Evolutionary conservation across 1,140 invertebrate species (phyloP), one percentile per base, ranked within the genome.

Genomic region (Lepeophtheirus salmonis): DNA sequence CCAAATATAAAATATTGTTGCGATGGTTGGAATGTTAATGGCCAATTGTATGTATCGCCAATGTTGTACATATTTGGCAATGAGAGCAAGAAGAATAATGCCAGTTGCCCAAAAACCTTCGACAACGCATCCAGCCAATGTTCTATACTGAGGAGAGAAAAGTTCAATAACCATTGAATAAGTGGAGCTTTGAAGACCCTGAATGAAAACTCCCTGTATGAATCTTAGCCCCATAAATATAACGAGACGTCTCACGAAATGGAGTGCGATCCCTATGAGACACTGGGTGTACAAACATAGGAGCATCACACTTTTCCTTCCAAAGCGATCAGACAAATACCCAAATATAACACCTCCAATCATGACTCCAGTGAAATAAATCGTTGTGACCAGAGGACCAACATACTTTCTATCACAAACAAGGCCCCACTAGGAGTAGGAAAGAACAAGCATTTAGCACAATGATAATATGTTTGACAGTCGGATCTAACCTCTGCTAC

Each of bases 341-440:
- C 77, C 77, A 63, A 75, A 72, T 3, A 79, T 48, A 25, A 75
- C 67, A 1, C 75, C 76, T 12, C 78, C 78, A 30, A 78, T 63
- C 64, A 77, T 70, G 0, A 77, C 70, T 0, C 76, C 76, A 18
- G 65, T 60, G 52, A 73, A 74, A 63, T 77, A 78, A 20, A 75
- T 66, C 3, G 72, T 73, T 0, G 71, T 70, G 0, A 74, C 70
- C 20, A 76, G 67, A 18, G 66, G 67, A 6, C 68, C 66, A 6
- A 78, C 63, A 62, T 73, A 73, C 26, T 66, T 64, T 51, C 70
- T 65, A n/a, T 74, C 71, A 64, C 78, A 79, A 13, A 79, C 72
- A 49, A 79, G 67, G 23, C 71, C 64, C 75, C 75, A 79, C 72
- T 75, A 65, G 23, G 68, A 67, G 25, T 53, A 50, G 56, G 18